Evolutionary conservation across 2,888 invertebrate genomes (phyloP).

Genomic region (Caenorhabditis sp.): DNA sequence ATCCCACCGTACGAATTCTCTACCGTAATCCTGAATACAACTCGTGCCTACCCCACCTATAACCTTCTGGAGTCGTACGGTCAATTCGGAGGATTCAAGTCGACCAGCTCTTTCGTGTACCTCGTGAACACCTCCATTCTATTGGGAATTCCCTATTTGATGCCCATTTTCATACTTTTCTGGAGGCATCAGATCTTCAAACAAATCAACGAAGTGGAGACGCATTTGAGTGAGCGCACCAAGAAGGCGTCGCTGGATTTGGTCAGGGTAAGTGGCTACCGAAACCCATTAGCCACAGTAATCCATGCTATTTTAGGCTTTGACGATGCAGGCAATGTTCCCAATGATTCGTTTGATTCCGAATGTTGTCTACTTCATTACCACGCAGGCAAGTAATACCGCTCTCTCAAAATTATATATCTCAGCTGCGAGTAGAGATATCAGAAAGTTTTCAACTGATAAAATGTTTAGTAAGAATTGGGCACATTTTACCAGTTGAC

Average conservation of each 20-base stretch:
- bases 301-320: conserved; percentile 32
- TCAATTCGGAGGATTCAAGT: conserved; percentile 41
- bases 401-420: no score
- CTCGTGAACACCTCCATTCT: conserved; percentile 39
- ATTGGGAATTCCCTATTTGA: conserved; percentile 50
- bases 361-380: conserved; percentile 39
- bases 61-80: conserved; percentile 25
- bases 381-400: no score
- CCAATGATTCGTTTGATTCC: conserved; percentile 52
- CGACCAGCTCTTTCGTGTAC: conserved; percentile 23
- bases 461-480: background rate
- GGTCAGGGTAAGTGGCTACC: conserved; percentile 7
- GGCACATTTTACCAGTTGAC: background rate
- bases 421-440: no score
- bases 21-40: conserved; percentile 31
- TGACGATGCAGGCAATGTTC: conserved; percentile 51
- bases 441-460: background rate
- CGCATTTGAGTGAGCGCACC: conserved; percentile 45
- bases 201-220: conserved; percentile 49
- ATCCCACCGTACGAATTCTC: conserved; percentile 43
- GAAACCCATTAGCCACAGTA: no score
- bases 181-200: conserved; percentile 36
- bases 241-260: conserved; percentile 47
- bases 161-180: conserved; percentile 41
- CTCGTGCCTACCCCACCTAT: conserved; percentile 32